Conservation (phyloP, 2,113 vertebrate species). For the zebrafish (Danio rerio) region DNA sequence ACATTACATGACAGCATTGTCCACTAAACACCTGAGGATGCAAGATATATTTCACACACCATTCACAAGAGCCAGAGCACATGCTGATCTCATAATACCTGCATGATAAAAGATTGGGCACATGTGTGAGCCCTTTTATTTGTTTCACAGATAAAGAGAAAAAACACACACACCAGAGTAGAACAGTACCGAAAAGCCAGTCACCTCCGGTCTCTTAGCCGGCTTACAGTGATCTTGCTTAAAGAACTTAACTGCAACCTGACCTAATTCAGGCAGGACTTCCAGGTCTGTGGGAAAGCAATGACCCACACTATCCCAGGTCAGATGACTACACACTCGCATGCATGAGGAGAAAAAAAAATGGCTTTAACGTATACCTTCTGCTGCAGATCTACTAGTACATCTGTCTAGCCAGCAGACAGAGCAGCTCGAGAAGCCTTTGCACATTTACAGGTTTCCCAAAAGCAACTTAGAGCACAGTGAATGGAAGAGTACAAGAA, state of each 20-base stretch:
- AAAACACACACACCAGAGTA: no score
- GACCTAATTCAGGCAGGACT: conserved; percentile 38
- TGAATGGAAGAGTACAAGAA: no score
- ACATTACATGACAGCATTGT: neutral
- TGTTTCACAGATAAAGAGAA: no score
- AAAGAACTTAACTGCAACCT: conserved; percentile 44
- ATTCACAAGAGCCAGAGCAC: neutral
- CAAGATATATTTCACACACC: neutral
- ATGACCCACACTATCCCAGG: conserved; percentile 3
- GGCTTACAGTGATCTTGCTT: conserved; percentile 45
- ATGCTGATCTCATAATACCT: neutral
- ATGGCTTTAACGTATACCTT: no score
- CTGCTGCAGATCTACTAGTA: no score
- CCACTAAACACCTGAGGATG: neutral
- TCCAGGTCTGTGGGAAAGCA: neutral
- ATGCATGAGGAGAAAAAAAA: no score
- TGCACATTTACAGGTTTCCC: no score
- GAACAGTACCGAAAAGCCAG: neutral
- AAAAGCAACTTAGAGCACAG: no score
- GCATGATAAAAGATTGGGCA: neutral
- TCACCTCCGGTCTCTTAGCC: conserved; percentile 20
- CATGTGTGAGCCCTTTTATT: neutral
- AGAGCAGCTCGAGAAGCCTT: no score
- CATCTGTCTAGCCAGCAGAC: no score
- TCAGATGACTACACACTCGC: no score